Evolutionary conservation across 2,888 invertebrate species (phyloP).

Genomic region (Drosophila pegasa): DNA sequence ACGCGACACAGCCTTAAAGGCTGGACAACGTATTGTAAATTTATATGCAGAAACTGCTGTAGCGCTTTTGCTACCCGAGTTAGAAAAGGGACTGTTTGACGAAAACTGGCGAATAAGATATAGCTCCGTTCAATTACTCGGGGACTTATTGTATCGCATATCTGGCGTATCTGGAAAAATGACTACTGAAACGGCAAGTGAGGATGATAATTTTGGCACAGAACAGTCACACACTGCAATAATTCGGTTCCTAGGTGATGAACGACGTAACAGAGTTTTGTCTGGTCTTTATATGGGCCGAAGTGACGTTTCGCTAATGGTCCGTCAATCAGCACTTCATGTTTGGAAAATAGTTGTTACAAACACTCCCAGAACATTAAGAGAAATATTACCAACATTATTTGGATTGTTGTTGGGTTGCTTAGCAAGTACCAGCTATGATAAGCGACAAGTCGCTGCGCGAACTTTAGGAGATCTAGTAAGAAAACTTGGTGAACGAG

Average conservation of each 20-base stretch:
- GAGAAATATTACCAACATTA: slow-evolving; percentile 97
- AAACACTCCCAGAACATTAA: slow-evolving; percentile 97
- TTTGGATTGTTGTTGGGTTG: slow-evolving; percentile 96
- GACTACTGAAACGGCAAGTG: slow-evolving; percentile 98
- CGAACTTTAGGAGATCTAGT: slow-evolving; percentile 98
- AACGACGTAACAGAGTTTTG: slow-evolving; percentile 95
- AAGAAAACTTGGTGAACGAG: slow-evolving; percentile 97
- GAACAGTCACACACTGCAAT: slow-evolving; percentile 97
- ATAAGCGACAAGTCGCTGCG: slow-evolving; percentile 98
- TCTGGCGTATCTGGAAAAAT: slow-evolving; percentile 99
- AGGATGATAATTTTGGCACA: slow-evolving; percentile 99
- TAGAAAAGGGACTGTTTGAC: slow-evolving; percentile 97
- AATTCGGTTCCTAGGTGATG: slow-evolving; percentile 93
- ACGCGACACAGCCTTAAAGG: slow-evolving; percentile 97
- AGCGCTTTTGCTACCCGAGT: slow-evolving; percentile 94
- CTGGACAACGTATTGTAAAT: slow-evolving; percentile 98
- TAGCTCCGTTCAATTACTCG: slow-evolving; percentile 97
- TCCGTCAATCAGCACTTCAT: slow-evolving; percentile 98
- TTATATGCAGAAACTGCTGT: slow-evolving; percentile 98
- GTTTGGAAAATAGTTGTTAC: slow-evolving; percentile 99
- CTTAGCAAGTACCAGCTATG: slow-evolving; percentile 97
- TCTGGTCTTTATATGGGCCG: slow-evolving; percentile 98
- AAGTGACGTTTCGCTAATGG: slow-evolving; percentile 98
- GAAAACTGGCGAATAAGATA: slow-evolving; percentile 99
- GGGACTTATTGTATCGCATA: slow-evolving; percentile 97